These are phyloP conservation scores for Protaetia brevitarsis DNA, from an alignment of 1,140 invertebrate species.

Conservation along the genomic window DNA sequence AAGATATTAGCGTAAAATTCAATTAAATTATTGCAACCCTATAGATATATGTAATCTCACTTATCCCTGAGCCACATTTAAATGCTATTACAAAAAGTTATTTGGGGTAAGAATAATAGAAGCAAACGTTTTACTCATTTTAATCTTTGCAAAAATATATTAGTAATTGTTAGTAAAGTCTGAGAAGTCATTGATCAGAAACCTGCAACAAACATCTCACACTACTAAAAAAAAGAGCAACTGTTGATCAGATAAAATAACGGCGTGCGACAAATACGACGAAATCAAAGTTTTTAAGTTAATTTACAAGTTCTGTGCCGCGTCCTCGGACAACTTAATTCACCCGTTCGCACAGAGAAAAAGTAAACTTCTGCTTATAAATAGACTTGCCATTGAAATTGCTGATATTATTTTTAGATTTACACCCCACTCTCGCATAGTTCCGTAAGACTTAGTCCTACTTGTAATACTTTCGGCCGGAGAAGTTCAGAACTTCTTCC, in stretches of 20 bases:
- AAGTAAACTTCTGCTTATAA: constrained; percentile 12
- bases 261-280: not conserved
- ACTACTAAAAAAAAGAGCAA: not conserved
- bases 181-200: too few relatives aligned
- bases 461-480: constrained; percentile 10
- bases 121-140: too few relatives aligned
- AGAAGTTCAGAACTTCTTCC: constrained; percentile 13
- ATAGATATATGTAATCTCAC: too few relatives aligned
- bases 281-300: constrained; percentile 8
- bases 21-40: too few relatives aligned
- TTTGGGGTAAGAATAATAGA: too few relatives aligned
- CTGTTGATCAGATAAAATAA: not conserved
- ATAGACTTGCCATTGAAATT: constrained; percentile 16
- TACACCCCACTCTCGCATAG: constrained; percentile 13
- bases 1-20: too few relatives aligned
- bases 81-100: too few relatives aligned
- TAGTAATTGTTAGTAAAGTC: too few relatives aligned
- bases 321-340: not conserved
- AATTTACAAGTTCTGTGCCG: constrained; percentile 4
- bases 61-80: too few relatives aligned
- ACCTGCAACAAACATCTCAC: too few relatives aligned
- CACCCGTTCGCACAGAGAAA: constrained; percentile 1
- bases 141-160: too few relatives aligned
- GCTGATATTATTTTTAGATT: constrained; percentile 8
- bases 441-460: constrained; percentile 13